These are phyloP conservation scores for Andrena marginata DNA, from an alignment of 2,888 invertebrate genomes.

Conservation along the genomic window DNA sequence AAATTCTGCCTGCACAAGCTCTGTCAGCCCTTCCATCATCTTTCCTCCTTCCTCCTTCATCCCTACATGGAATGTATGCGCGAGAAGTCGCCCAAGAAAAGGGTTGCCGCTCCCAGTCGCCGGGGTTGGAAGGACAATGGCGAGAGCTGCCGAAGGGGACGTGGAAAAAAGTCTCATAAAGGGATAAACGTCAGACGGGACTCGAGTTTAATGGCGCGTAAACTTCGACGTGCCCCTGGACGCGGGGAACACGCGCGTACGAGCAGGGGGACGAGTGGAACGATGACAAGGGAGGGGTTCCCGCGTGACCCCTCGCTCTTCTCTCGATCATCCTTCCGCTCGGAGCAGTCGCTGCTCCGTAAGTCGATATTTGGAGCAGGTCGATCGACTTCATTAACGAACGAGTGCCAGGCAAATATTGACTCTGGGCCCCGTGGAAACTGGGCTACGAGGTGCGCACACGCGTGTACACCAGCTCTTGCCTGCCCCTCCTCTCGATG, in stretches of 20 bases:
- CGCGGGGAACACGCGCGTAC: constrained; percentile 41
- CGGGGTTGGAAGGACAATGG: constrained; percentile 58
- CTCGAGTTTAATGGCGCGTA: constrained; percentile 84
- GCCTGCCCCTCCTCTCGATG: constrained; percentile 20
- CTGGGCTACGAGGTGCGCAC: constrained; percentile 76
- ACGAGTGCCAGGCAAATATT: constrained; percentile 83
- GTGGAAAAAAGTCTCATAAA: constrained; percentile 66
- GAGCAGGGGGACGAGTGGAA: constrained; percentile 24
- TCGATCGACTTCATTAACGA: constrained; percentile 81
- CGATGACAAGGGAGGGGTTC: constrained; percentile 55
- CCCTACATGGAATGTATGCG: background rate
- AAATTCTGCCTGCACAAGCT: background rate
- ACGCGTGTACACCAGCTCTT: constrained; percentile 23
- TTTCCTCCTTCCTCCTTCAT: background rate
- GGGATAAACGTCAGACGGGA: constrained; percentile 80
- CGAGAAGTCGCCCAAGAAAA: constrained; percentile 51
- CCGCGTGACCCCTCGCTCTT: constrained; percentile 13
- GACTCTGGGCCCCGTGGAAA: constrained; percentile 76
- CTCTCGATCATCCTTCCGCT: constrained; percentile 12
- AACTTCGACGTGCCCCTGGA: constrained; percentile 74
- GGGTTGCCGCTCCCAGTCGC: constrained; percentile 53
- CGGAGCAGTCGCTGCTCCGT: constrained; percentile 23
- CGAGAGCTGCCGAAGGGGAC: constrained; percentile 28
- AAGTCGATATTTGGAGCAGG: constrained; percentile 77
- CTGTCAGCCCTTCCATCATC: background rate